Evolutionary conservation across 2,888 invertebrate species (phyloP).

Genomic region (Odontomyia ornata): DNA sequence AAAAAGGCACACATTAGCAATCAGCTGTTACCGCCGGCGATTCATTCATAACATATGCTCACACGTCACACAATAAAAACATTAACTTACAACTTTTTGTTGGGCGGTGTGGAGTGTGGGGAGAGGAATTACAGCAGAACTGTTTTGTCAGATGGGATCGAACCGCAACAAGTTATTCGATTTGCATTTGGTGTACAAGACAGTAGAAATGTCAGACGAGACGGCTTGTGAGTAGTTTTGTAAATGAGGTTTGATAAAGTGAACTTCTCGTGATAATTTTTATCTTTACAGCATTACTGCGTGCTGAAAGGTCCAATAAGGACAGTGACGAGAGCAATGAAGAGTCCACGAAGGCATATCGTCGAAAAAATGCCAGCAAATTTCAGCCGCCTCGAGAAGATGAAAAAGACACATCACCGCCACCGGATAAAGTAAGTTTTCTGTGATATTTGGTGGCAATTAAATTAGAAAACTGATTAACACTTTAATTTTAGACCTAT

Average conservation of each 20-base stretch:
- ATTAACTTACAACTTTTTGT: neutral
- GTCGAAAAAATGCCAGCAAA: neutral
- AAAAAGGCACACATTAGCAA: too few species aligned
- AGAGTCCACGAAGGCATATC: neutral
- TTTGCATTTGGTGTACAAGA: slow-evolving; percentile 13
- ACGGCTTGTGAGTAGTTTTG: neutral
- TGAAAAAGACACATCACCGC: neutral
- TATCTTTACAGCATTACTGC: slow-evolving; percentile 6
- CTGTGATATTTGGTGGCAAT: neutral
- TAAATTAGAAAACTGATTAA: neutral
- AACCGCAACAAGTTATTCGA: slow-evolving; percentile 22
- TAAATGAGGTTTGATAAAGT: neutral
- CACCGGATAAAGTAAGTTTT: neutral
- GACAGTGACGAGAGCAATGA: neutral
- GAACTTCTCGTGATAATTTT: neutral
- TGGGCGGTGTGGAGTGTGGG: neutral
- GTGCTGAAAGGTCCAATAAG: neutral
- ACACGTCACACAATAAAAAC: too few species aligned
- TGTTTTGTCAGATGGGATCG: neutral
- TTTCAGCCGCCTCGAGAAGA: neutral
- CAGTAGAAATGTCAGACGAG: slow-evolving; percentile 28
- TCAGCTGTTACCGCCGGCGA: too few species aligned
- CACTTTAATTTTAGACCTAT: slow-evolving; percentile 56
- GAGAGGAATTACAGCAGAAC: neutral
- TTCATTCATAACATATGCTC: too few species aligned